These are phyloP conservation scores for Heliocidaris tuberculata DNA, from an alignment of 35 echinoderm and acorn worm genomes.

Conservation along the genomic window DNA sequence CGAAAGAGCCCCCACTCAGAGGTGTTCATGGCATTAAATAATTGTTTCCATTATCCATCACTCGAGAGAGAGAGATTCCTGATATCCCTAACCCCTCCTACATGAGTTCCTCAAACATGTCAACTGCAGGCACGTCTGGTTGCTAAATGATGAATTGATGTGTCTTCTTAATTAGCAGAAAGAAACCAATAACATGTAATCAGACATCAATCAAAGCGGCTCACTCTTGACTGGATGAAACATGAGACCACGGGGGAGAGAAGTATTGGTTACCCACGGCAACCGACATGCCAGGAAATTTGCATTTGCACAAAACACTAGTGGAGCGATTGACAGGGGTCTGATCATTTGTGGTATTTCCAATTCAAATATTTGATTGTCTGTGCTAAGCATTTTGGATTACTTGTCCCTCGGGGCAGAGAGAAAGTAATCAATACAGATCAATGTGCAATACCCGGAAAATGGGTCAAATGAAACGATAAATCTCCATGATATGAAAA, in stretches of 20 bases:
- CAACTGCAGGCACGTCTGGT: not conserved
- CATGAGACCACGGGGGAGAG: not conserved
- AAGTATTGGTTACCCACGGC: not conserved
- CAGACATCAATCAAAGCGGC: not conserved
- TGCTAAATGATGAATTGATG: not conserved
- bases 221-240: not conserved
- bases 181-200: not conserved
- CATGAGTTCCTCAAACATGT: too few species aligned
- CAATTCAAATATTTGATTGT: not conserved
- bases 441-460: not conserved
- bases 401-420: not conserved
- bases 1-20: too few species aligned
- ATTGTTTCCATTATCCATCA: too few species aligned
- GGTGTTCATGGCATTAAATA: too few species aligned
- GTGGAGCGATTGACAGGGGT: not conserved
- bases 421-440: not conserved
- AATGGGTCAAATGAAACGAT: not conserved
- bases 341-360: slow-evolving; percentile 3
- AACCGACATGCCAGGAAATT: not conserved
- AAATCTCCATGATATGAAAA: not conserved
- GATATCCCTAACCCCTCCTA: too few species aligned
- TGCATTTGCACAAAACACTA: slow-evolving; percentile 4
- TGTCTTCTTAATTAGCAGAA: not conserved
- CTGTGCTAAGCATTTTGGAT: not conserved
- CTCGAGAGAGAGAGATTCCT: too few species aligned